Percentiles rank a stretch among this genome's conserved stretches.
Evolutionary conservation across 2,113 vertebrate species (phyloP).

Genomic region (Bos taurus): ARS-UCD2.0 NC_037351.1:8395501-8396000

Average conservation of each 20-base stretch:
- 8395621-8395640: neutral
- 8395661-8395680: neutral
- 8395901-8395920: neutral
- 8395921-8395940: neutral
- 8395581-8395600: neutral
- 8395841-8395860: neutral
- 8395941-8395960: neutral
- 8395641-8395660: neutral
- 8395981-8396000: neutral
- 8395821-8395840: neutral
- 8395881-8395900: neutral
- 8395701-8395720: neutral
- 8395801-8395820: neutral
- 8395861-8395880: neutral
- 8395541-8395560: neutral
- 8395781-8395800: neutral
- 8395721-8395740: neutral
- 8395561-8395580: neutral
- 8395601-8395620: neutral
- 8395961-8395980: neutral
- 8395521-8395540: neutral
- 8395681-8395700: neutral
- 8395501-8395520: neutral
- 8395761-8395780: neutral
- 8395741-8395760: neutral